Conservation (phyloP, 2,797 vertebrate genomes). For the Spheniscus humboldti region DNA sequence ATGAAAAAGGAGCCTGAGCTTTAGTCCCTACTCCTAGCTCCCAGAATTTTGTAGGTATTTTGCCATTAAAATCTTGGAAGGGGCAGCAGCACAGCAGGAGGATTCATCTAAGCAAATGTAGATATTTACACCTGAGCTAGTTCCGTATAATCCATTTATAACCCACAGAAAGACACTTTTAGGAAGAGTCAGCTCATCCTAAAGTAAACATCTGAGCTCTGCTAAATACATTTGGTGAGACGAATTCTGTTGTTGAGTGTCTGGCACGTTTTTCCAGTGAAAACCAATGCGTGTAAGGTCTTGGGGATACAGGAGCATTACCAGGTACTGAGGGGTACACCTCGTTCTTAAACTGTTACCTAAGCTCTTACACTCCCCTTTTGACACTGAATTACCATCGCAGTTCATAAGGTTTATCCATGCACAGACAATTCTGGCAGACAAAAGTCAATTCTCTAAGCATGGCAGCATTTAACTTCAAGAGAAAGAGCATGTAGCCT, state of each 20-base stretch:
- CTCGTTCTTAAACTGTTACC: neutral
- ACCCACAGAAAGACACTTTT: neutral
- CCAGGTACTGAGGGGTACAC: neutral
- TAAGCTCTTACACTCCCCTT: rapidly evolving
- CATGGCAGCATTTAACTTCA: neutral
- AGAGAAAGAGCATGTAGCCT: neutral
- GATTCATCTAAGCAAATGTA: neutral
- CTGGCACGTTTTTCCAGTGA: neutral
- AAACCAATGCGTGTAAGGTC: neutral
- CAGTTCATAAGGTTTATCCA: neutral
- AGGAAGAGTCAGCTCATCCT: neutral
- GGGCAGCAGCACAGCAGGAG: neutral
- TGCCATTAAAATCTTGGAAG: neutral
- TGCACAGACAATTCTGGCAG: neutral
- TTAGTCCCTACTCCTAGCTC: neutral
- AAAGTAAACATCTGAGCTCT: neutral
- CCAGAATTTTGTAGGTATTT: neutral
- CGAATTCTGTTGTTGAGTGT: neutral
- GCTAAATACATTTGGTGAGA: neutral
- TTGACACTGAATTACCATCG: neutral
- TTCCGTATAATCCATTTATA: neutral
- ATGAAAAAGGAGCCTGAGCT: neutral
- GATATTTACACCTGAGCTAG: neutral
- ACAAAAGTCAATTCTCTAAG: neutral
- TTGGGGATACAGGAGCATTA: neutral